Evolutionary conservation across 2,113 vertebrate genomes (phyloP).

Genomic region (Corvus cornix): DNA sequence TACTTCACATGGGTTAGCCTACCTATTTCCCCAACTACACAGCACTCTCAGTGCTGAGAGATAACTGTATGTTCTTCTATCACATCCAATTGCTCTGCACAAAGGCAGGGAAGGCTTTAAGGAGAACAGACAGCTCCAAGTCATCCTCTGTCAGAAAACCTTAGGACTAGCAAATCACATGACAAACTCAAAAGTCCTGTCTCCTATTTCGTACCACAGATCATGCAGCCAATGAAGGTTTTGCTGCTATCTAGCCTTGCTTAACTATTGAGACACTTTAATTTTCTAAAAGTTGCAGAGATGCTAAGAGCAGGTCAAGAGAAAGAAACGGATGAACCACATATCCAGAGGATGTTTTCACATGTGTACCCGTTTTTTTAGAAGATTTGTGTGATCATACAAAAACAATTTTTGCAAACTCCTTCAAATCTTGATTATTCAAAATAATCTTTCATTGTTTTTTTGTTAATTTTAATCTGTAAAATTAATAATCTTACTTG

Average conservation of each 20-base stretch:
- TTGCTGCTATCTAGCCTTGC: not conserved
- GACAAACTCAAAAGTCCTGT: not conserved
- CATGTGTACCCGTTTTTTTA: not conserved
- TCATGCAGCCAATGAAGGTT: not conserved
- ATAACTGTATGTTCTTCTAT: not conserved
- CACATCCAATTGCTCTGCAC: not conserved
- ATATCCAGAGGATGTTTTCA: not conserved
- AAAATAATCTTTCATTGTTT: not conserved
- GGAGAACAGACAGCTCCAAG: not conserved
- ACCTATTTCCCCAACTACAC: not conserved
- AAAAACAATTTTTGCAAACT: not conserved
- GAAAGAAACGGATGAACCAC: not conserved
- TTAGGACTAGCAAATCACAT: not conserved
- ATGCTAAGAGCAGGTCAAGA: not conserved
- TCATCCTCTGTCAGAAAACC: not conserved
- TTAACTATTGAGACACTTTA: not conserved
- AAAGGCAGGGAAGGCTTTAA: not conserved
- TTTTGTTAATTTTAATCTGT: not conserved
- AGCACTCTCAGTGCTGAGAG: not conserved
- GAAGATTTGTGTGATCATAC: not conserved
- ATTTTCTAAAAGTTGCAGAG: not conserved
- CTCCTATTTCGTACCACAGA: not conserved
- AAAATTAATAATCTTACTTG: conserved; percentile 74
- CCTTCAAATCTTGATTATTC: not conserved
- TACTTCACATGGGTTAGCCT: not conserved